Conservation (phyloP, 2,888 invertebrate species). For the Drosophila borealis region DNA sequence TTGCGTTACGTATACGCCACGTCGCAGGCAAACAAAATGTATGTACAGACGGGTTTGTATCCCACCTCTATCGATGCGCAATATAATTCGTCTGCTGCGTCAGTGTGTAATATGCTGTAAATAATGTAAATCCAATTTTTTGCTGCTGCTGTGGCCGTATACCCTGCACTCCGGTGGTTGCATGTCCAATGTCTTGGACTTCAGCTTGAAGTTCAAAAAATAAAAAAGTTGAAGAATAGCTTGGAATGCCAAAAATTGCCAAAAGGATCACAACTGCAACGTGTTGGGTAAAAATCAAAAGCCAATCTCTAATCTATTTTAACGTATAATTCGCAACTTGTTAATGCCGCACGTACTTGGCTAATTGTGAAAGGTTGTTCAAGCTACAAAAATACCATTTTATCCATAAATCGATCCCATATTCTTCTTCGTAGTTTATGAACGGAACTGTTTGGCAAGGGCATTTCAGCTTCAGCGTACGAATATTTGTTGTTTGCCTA, state of each 20-base stretch:
- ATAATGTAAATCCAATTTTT: constrained; percentile 78
- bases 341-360: background rate
- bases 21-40: constrained; percentile 52
- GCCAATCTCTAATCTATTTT: background rate
- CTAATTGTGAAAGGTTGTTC: too few species aligned
- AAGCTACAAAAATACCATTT: too few species aligned
- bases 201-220: background rate
- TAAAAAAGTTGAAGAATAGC: background rate
- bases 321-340: background rate
- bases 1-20: constrained; percentile 66
- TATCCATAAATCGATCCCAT: too few species aligned
- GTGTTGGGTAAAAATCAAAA: background rate
- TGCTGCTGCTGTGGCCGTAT: constrained; percentile 30
- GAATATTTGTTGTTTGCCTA: background rate
- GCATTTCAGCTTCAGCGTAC: constrained; percentile 33
- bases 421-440: too few species aligned
- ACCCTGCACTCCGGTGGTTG: constrained; percentile 19
- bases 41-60: constrained; percentile 19
- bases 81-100: constrained; percentile 21
- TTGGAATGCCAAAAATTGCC: background rate
- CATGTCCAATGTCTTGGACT: background rate
- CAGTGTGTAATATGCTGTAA: constrained; percentile 71
- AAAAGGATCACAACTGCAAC: background rate
- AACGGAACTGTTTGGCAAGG: constrained; percentile 16
- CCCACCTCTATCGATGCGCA: constrained; percentile 35